Conservation (phyloP, 2,888 invertebrate genomes). For the Yponomeuta sedellus region DNA sequence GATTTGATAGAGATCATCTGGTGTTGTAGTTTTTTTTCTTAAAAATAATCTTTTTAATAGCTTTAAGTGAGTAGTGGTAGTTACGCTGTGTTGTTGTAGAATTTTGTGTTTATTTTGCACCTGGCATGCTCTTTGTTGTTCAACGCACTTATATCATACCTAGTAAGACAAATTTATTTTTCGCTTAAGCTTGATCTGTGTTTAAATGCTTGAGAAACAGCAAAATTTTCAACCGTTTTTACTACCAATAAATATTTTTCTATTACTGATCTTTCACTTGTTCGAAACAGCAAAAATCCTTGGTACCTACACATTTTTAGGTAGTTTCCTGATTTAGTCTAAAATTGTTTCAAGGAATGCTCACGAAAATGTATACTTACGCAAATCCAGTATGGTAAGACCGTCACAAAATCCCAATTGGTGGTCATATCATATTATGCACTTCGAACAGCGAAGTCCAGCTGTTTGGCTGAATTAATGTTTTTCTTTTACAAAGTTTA, state of each 20-base stretch:
- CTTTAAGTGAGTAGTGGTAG: neutral
- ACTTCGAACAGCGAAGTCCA: constrained; percentile 37
- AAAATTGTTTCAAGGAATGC: constrained; percentile 61
- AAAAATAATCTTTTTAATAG: neutral
- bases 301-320: constrained; percentile 34
- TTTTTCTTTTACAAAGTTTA: constrained; percentile 41
- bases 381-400: constrained; percentile 16
- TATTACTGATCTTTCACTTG: neutral
- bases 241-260: neutral
- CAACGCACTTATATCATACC: constrained; percentile 70
- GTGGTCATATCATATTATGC: constrained; percentile 31
- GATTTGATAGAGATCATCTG: neutral
- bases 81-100: neutral
- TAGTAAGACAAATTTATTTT: constrained; percentile 37
- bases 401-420: constrained; percentile 20
- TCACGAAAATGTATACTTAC: constrained; percentile 49
- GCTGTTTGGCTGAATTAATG: constrained; percentile 35
- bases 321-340: constrained; percentile 40
- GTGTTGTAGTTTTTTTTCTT: neutral
- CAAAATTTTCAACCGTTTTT: constrained; percentile 38
- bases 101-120: constrained; percentile 30
- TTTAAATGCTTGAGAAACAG: constrained; percentile 56
- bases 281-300: constrained; percentile 33
- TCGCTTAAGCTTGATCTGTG: constrained; percentile 39
- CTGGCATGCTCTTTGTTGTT: constrained; percentile 65